Evolutionary conservation across 2,797 vertebrate genomes (phyloP).

Genomic region (Syngnathus acus): DNA sequence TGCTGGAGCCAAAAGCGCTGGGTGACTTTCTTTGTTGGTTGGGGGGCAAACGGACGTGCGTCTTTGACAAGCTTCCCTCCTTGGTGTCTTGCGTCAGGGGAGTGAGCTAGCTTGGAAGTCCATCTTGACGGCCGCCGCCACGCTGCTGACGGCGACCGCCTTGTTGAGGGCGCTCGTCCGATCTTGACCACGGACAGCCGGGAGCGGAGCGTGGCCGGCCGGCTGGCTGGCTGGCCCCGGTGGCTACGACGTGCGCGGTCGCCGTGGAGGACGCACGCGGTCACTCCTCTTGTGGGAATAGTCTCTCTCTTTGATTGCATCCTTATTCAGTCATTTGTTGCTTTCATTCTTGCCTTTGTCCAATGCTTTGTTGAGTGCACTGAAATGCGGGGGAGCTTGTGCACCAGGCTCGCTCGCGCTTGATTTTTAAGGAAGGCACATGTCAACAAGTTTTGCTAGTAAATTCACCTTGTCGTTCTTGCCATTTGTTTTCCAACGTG

Average conservation of each 20-base stretch:
- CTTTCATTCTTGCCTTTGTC: conserved; percentile 18
- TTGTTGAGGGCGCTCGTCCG: conserved; percentile 63
- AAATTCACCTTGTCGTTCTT: too few relatives aligned
- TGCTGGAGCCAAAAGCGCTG: too few relatives aligned
- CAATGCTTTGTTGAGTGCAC: conserved; percentile 22
- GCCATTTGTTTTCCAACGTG: too few relatives aligned
- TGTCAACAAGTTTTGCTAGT: too few relatives aligned
- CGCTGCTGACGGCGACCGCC: conserved; percentile 60
- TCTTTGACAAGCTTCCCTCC: neutral
- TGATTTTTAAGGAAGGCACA: too few relatives aligned
- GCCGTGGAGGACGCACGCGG: conserved; percentile 15
- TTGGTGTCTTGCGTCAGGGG: conserved; percentile 55
- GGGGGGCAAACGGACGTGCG: too few relatives aligned
- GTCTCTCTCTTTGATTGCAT: conserved; percentile 40
- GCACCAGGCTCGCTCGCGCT: too few relatives aligned
- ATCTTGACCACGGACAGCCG: conserved; percentile 44
- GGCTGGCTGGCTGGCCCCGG: conserved; percentile 13
- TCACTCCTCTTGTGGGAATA: conserved; percentile 34
- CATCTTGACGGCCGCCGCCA: conserved; percentile 65
- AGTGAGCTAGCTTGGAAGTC: conserved; percentile 71
- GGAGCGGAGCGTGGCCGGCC: conserved; percentile 40
- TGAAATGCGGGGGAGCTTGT: conserved; percentile 6
- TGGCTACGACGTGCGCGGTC: neutral
- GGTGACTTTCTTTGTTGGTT: too few relatives aligned
- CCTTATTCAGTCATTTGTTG: conserved; percentile 50